phyloP scores from a whole-genome alignment of 2,797 vertebrate genomes.

The Sciurus vulgaris region DNA sequence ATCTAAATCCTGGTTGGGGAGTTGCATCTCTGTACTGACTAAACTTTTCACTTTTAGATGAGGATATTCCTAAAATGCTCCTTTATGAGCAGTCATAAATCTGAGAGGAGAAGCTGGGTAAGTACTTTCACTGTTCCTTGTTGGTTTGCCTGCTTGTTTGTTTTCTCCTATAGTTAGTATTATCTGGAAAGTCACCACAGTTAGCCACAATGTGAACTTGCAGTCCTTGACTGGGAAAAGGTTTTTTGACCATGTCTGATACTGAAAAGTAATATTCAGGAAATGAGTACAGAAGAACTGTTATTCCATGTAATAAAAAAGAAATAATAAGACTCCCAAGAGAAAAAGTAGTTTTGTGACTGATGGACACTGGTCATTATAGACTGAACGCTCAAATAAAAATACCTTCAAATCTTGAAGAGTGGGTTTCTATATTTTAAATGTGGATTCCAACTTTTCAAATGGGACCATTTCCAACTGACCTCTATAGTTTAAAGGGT shows the following conservation, averaged over 20 bases:
- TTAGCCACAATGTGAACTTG: conserved; percentile 82
- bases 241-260: conserved; percentile 85
- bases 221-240: conserved; percentile 81
- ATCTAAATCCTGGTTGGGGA: conserved; percentile 8
- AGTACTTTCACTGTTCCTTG: conserved; percentile 54
- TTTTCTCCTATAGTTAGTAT: conserved; percentile 78
- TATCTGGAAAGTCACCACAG: conserved; percentile 78
- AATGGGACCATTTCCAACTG: conserved; percentile 85
- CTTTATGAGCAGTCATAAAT: conserved; percentile 80
- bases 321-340: conserved; percentile 87
- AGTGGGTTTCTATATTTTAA: conserved; percentile 86
- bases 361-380: conserved; percentile 86
- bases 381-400: conserved; percentile 86
- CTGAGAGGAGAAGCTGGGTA: conserved; percentile 74
- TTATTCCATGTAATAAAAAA: conserved; percentile 87
- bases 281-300: conserved; percentile 88
- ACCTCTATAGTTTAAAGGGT: conserved; percentile 80
- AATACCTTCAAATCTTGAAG: conserved; percentile 84
- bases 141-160: not conserved
- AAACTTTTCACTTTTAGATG: conserved; percentile 58
- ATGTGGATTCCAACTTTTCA: conserved; percentile 86
- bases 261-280: conserved; percentile 89
- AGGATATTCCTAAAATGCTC: conserved; percentile 44
- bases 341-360: conserved; percentile 81
- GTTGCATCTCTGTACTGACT: not conserved